phyloP scores from a whole-genome alignment of 2,113 vertebrate species.

The Arizona elegans region DNA sequence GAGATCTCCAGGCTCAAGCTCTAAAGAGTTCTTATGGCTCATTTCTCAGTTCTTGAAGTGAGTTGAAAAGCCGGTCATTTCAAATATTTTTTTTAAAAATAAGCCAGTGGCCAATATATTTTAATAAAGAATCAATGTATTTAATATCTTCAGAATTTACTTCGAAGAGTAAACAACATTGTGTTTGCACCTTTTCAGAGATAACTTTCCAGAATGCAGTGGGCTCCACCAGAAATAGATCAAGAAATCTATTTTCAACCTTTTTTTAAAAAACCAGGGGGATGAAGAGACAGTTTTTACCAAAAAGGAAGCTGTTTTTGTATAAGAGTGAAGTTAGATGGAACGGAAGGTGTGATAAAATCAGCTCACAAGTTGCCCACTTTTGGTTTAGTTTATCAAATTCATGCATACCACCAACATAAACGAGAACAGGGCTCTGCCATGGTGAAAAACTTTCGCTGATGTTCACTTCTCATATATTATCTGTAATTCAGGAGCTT shows the following conservation, averaged over 20 bases:
- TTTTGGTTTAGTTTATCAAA: not conserved
- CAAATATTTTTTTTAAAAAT: not conserved
- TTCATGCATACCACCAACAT: not conserved
- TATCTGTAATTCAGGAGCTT: not conserved
- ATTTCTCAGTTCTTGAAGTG: not conserved
- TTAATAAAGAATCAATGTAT: not conserved
- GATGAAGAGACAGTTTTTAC: not conserved
- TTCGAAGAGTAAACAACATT: constrained; percentile 14
- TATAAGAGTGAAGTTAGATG: not conserved
- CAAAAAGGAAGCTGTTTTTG: not conserved
- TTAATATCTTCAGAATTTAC: not conserved
- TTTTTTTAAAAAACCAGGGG: not conserved
- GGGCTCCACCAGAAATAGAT: not conserved
- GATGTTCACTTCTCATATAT: not conserved
- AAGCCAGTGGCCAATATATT: not conserved
- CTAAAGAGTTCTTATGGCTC: not conserved
- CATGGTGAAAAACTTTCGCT: not conserved
- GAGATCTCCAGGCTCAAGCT: not conserved
- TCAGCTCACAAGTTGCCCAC: not conserved
- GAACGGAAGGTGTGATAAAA: not conserved
- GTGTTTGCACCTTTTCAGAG: not conserved
- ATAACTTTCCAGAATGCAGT: not conserved
- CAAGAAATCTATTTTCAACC: not conserved
- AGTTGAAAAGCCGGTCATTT: not conserved
- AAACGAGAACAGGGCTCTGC: not conserved